Evolutionary conservation across 2,113 vertebrate species (phyloP), one percentile per base, ranked within the genome.

Genomic region (human (Homo sapiens)): DNA sequence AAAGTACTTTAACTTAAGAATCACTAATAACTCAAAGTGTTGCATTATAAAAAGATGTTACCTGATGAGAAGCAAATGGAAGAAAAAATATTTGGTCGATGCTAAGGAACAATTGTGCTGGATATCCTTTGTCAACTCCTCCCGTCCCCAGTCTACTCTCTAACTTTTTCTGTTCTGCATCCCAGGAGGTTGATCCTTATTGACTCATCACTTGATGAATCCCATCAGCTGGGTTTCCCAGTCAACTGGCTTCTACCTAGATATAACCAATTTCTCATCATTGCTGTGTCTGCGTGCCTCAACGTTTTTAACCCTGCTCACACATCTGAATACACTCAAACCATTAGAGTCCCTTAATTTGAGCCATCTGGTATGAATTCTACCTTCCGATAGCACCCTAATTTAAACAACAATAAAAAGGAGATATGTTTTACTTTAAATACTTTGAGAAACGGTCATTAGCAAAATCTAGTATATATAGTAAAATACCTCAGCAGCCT

Each of bases 1-100:
- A 91, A 93, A 94, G 55, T 40, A 92, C 38, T 86, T 81, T 82
- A 70, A 93, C 50, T 27, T 79, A 78, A 68, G 43, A 94, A 79
- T 40, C 59, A 82, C 25, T 45, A 32, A 40, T 14, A 88, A 45
- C 5, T 73, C 20, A 40, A 43, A 73, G 10, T 50, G 4, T n/a
- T 82, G 27, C n/a, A 52, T 38, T 70, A 57, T 79, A 75, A 80
- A 92, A 94, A 59, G 23, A 17, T 38, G 8, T 82, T 43, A 66
- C 35, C 45, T 87, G 23, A 25, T 52, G 45, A 88, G 32, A 88
- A 93, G 22, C 76, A 50, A 4, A 30, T 38, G 30, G 64, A 52
- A 78, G 89, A 64, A 80, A 84, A 12, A 20, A 4, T 66, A 18
- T 70, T 92, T 9, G 9, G 30, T 73, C 2, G 2, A n/a, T 55